Conservation (phyloP, 2,113 vertebrate species). For the Polypterus senegalus region DNA sequence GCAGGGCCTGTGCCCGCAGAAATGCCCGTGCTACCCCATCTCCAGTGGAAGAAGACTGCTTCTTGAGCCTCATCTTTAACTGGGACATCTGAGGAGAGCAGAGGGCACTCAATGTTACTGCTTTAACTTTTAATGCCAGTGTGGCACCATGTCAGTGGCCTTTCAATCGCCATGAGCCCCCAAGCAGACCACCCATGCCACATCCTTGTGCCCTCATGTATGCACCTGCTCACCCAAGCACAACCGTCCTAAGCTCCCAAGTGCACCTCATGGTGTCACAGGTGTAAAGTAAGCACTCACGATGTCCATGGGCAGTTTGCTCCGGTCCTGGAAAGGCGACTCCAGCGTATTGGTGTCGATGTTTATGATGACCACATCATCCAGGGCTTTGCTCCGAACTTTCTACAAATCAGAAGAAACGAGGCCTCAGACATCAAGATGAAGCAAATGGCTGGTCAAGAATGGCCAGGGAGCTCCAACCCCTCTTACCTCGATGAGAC, state of each 20-base stretch:
- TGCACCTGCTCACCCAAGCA: no score
- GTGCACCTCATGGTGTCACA: no score
- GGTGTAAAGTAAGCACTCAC: constrained; percentile 33
- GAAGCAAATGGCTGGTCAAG: not conserved
- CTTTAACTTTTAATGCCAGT: not conserved
- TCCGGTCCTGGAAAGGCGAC: constrained; percentile 65
- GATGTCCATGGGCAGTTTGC: constrained; percentile 65
- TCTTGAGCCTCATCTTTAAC: constrained; percentile 62
- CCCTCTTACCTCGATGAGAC: constrained; percentile 62
- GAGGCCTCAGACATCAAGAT: no score
- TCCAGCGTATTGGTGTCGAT: constrained; percentile 74
- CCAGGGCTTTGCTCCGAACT: constrained; percentile 55
- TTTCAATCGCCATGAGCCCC: no score
- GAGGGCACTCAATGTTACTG: not conserved
- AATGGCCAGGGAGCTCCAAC: not conserved
- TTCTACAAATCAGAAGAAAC: constrained; percentile 32
- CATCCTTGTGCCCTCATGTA: no score
- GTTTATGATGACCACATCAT: constrained; percentile 78
- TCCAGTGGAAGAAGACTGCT: constrained; percentile 55
- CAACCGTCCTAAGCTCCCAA: no score
- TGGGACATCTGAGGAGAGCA: constrained; percentile 46
- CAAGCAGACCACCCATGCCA: no score
- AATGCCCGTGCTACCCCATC: constrained; percentile 69
- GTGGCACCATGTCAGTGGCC: no score
- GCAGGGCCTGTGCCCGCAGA: constrained; percentile 64